Evolutionary conservation across 2,888 invertebrate species (phyloP), one percentile per base, ranked within the genome.

Genomic region (Harmothoe impar): DNA sequence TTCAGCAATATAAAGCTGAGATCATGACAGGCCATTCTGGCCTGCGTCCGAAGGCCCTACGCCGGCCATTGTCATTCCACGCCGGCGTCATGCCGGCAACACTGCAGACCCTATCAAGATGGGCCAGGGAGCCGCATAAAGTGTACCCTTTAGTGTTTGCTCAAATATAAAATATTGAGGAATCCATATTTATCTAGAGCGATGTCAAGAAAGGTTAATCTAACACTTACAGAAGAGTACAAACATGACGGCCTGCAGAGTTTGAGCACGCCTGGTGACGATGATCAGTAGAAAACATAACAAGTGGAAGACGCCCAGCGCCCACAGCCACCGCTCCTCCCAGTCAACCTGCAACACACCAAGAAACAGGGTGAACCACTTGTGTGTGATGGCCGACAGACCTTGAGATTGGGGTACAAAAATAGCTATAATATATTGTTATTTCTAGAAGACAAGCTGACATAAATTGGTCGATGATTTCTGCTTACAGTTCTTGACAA

Each of bases 321-420:
- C 93, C 68, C 91, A 91, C n/a, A 95, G 93, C 94, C 94, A 95
- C 56, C 93, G 93, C 78, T 95, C 94, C 23, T 93, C 91, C 94
- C 94, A 95, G 91, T 95, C 94, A 81, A 95, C 94, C 94, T 94
- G 92, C 84, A 23, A 84, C 20, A 78, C 1, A 72, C 10, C 29
- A 7, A 15, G 7, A 72, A 15, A 10, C 17, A 15, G 17, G 17
- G 54, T 17, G 17, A 52, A 52, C 17, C 17, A 10, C 12, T 52
- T 52, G 54, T 52, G 54, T 15, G 17, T 17, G 10, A 15, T 52
- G 17, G 17, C 17, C 10, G 54, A 10, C 12, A 52, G 54, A 10
- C 10, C 54, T 52, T 52, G 10, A 17, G 54, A 52, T 52, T 10
- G 17, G 17, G 17, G 12, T 52, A 52, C 17, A 52, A 52, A 10